Conservation (phyloP, 1,140 invertebrate species). For the Caenorhabditis remanei region DNA sequence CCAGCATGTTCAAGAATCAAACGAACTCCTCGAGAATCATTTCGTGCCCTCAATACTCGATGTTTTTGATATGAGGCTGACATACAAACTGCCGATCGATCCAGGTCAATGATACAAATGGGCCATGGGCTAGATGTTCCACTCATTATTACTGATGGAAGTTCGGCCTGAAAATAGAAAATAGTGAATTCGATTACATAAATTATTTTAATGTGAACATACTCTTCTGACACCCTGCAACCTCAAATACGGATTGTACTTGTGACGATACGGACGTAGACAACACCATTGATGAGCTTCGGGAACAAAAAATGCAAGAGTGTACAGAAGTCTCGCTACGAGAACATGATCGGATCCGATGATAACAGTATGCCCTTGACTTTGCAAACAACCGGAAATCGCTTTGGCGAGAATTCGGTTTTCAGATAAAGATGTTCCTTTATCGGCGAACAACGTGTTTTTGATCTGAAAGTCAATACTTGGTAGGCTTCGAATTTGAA, state of each 20-base stretch:
- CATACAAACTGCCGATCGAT: slow-evolving; percentile 59
- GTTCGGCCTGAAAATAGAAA: slow-evolving; percentile 57
- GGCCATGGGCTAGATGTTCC: slow-evolving; percentile 59
- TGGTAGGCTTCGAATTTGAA: not conserved
- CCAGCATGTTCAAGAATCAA: slow-evolving; percentile 19
- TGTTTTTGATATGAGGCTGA: slow-evolving; percentile 62
- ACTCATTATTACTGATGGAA: slow-evolving; percentile 51
- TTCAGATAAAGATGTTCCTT: not conserved
- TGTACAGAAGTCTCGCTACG: slow-evolving; percentile 62
- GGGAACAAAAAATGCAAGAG: slow-evolving; percentile 64
- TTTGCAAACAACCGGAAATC: slow-evolving; percentile 62
- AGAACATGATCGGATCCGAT: slow-evolving; percentile 61
- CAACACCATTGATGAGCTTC: slow-evolving; percentile 61
- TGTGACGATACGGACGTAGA: slow-evolving; percentile 61
- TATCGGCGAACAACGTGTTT: slow-evolving; percentile 58
- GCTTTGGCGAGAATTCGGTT: slow-evolving; percentile 61
- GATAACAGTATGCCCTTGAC: slow-evolving; percentile 65
- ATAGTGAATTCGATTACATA: not conserved
- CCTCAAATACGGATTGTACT: slow-evolving; percentile 61
- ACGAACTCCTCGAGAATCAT: slow-evolving; percentile 35
- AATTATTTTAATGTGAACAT: not conserved
- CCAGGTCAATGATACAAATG: slow-evolving; percentile 65
- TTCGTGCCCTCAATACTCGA: slow-evolving; percentile 27
- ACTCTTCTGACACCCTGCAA: slow-evolving; percentile 64
- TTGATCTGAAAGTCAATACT: slow-evolving; percentile 51